Percentiles rank a stretch among this genome's conserved stretches.
These are phyloP conservation scores for Scolopax rusticola DNA, from an alignment of 2,797 vertebrate genomes.

Conservation along the genomic window DNA sequence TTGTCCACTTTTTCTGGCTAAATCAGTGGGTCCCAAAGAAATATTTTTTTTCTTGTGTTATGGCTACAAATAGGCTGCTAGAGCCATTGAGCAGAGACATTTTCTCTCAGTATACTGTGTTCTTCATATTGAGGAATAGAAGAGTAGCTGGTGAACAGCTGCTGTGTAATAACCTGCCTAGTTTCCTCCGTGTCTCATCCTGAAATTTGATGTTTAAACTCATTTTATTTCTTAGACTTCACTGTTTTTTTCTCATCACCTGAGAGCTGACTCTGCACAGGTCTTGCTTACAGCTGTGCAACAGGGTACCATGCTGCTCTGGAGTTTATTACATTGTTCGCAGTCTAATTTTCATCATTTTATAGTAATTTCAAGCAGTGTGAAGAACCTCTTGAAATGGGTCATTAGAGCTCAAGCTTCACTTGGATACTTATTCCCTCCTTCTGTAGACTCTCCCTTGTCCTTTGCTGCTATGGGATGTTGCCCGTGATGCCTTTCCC, in stretches of 20 bases:
- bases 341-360: neutral
- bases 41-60: neutral
- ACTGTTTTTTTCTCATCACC: conserved; percentile 7
- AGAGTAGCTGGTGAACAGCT: neutral
- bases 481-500: neutral
- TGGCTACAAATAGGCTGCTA: neutral
- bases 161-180: neutral
- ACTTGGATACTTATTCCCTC: neutral
- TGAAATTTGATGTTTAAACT: conserved; percentile 10
- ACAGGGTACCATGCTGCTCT: neutral
- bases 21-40: neutral
- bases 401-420: neutral
- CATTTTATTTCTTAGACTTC: conserved; percentile 14
- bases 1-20: neutral
- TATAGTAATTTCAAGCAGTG: neutral
- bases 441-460: neutral
- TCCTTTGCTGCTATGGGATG: neutral
- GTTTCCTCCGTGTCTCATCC: neutral
- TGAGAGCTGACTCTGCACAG: neutral
- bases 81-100: neutral
- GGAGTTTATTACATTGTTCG: neutral
- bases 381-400: neutral
- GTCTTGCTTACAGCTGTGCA: neutral
- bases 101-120: neutral
- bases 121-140: neutral